These are phyloP conservation scores for Scopus umbretta DNA, from an alignment of 2,113 vertebrate species.

Conservation along the genomic window DNA sequence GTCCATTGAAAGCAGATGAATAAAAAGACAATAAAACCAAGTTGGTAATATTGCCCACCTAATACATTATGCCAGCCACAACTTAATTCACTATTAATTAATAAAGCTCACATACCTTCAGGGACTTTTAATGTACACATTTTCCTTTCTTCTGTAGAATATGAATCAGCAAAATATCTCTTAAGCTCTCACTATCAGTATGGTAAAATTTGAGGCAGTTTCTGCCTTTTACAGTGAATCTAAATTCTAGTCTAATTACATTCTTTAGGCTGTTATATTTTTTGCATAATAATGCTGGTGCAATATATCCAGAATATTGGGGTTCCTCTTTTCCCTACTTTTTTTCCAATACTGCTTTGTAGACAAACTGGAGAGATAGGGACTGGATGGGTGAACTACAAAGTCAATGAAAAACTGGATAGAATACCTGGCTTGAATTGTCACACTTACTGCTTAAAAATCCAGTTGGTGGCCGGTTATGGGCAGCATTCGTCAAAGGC, in stretches of 20 bases:
- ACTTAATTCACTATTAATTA: background rate
- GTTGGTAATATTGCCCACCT: background rate
- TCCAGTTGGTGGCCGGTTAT: background rate
- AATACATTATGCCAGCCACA: background rate
- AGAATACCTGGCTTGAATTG: background rate
- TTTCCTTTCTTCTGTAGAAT: background rate
- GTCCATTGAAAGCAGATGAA: constrained; percentile 8
- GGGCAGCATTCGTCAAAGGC: background rate
- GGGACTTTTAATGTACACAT: background rate
- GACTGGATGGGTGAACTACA: background rate
- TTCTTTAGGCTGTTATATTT: background rate
- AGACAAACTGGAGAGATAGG: background rate
- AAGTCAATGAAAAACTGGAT: background rate
- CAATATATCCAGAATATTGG: accelerated
- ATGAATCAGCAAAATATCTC: background rate
- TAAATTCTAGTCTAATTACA: background rate
- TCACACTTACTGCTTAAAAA: background rate
- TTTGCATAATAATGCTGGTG: background rate
- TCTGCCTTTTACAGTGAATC: background rate
- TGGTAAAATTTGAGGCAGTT: background rate
- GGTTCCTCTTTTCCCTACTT: background rate
- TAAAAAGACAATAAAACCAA: constrained; percentile 13
- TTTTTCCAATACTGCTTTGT: background rate
- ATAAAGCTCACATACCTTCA: background rate
- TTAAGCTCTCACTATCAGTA: background rate